A percentile compares a stretch with the other conserved stretches of the same genome.
Conservation (phyloP, 2,888 invertebrate species). For the Brenthis hecate region DNA sequence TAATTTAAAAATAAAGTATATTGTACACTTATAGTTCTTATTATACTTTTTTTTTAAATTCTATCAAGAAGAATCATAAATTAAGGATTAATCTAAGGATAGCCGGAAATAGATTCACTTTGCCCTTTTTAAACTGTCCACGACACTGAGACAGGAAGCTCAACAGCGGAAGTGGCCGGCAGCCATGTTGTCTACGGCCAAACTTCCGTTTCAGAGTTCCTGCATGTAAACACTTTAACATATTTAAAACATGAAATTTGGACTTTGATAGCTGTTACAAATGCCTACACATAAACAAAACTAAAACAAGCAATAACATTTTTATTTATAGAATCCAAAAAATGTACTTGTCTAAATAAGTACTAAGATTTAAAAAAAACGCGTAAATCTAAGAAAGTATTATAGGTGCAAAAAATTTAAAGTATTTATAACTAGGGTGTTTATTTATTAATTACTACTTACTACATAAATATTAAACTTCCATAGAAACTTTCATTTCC, state of each 20-base stretch:
- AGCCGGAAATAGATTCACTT: slow-evolving; percentile 36
- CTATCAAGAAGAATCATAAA: background rate
- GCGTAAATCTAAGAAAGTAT: too few relatives aligned
- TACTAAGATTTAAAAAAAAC: too few relatives aligned
- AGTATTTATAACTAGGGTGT: too few relatives aligned
- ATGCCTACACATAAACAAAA: background rate
- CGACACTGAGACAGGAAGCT: slow-evolving; percentile 47
- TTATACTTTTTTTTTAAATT: background rate
- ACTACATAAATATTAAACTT: too few relatives aligned
- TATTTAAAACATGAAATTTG: slow-evolving; percentile 17
- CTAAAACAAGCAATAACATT: background rate
- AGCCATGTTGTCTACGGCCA: slow-evolving; percentile 68
- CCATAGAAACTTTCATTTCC: too few relatives aligned
- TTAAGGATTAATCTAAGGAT: slow-evolving; percentile 15
- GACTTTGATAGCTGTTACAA: background rate
- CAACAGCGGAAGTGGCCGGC: slow-evolving; percentile 61
- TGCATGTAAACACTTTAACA: slow-evolving; percentile 41
- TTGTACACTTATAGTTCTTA: too few relatives aligned
- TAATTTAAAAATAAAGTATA: too few relatives aligned
- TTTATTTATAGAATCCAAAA: too few relatives aligned
- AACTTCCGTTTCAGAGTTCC: slow-evolving; percentile 59
- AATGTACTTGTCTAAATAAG: too few relatives aligned
- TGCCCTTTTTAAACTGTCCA: slow-evolving; percentile 43
- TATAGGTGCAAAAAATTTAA: too few relatives aligned
- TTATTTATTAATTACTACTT: too few relatives aligned